Conservation (phyloP, 2,888 invertebrate species). For the Phyto melanocephala region DNA sequence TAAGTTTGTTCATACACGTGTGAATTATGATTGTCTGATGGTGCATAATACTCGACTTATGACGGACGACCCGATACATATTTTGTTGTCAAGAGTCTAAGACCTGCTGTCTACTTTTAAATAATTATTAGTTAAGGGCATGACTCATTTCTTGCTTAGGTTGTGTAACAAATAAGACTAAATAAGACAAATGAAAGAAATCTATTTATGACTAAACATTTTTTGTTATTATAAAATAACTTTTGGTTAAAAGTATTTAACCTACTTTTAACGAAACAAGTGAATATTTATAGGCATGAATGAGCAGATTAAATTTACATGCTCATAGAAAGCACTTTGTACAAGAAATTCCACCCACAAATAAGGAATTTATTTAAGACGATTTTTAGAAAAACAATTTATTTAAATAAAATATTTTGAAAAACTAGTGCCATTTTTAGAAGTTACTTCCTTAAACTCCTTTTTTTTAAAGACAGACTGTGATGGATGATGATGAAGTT, state of each 20-base stretch:
- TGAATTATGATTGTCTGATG: not conserved
- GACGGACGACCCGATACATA: not conserved
- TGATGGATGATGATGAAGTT: not conserved
- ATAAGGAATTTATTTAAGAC: too few relatives aligned
- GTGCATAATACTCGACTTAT: not conserved
- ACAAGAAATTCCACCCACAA: too few relatives aligned
- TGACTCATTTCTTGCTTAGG: slow-evolving; percentile 8
- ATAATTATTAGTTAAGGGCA: slow-evolving; percentile 5
- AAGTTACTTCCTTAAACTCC: not conserved
- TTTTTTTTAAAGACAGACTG: not conserved
- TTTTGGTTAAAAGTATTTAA: not conserved
- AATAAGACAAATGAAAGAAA: not conserved
- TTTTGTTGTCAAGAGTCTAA: not conserved
- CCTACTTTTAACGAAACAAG: not conserved
- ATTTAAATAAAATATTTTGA: too few relatives aligned
- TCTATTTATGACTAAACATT: not conserved
- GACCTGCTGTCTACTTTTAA: not conserved
- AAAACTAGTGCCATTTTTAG: too few relatives aligned
- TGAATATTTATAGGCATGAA: too few relatives aligned
- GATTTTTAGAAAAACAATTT: too few relatives aligned
- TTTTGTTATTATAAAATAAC: not conserved
- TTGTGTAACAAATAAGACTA: not conserved
- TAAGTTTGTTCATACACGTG: not conserved
- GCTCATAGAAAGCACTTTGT: too few relatives aligned
- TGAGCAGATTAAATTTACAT: too few relatives aligned